Evolutionary conservation across 2,113 vertebrate genomes (phyloP).

Genomic region (Paratilapia polleni): DNA sequence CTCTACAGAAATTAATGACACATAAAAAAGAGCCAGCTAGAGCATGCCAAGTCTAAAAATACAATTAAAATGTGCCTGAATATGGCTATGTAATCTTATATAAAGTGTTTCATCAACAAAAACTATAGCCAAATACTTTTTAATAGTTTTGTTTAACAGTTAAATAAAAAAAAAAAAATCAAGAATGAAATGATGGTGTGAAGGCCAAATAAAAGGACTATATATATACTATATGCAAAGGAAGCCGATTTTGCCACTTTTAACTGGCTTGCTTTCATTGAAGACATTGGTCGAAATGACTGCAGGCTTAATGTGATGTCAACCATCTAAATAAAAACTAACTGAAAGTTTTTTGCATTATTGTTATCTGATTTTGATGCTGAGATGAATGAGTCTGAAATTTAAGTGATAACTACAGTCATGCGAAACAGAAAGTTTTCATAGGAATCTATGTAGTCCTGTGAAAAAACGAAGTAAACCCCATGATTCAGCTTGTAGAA

Average conservation of each 20-base stretch:
- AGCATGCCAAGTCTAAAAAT: conserved; percentile 23
- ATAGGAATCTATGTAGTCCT: too few relatives aligned
- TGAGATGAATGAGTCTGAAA: too few relatives aligned
- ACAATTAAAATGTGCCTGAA: not conserved
- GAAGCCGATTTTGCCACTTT: too few relatives aligned
- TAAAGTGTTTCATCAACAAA: not conserved
- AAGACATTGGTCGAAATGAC: too few relatives aligned
- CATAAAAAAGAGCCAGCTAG: not conserved
- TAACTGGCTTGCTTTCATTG: too few relatives aligned
- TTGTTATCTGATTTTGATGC: too few relatives aligned
- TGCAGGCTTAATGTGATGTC: too few relatives aligned
- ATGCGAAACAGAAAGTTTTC: not conserved
- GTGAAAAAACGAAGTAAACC: not conserved
- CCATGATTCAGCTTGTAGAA: not conserved
- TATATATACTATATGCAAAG: not conserved
- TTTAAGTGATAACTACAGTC: too few relatives aligned
- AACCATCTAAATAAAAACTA: too few relatives aligned
- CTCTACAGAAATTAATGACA: conserved; percentile 32
- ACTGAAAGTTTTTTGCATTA: too few relatives aligned
- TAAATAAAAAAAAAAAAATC: not conserved
- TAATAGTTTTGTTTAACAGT: not conserved
- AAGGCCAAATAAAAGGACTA: not conserved
- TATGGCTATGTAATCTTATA: not conserved
- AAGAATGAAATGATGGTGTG: not conserved
- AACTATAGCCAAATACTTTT: not conserved